Conservation (phyloP, 2,888 invertebrate species). For the Trachelus troglodyta region DNA sequence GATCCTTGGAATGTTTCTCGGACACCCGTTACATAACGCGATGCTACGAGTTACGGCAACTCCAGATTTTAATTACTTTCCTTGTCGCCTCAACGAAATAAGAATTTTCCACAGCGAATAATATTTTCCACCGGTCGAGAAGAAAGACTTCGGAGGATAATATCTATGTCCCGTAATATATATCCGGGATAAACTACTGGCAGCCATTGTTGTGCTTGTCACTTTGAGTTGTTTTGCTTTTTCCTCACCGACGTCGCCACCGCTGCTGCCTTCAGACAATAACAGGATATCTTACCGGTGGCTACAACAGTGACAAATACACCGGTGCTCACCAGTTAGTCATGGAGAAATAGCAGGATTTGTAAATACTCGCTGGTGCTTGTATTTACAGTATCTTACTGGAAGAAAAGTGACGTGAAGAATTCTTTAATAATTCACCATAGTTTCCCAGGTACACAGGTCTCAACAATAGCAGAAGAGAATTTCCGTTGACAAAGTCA, state of each 20-base stretch:
- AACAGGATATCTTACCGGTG: not conserved
- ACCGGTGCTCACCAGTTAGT: not conserved
- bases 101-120: not conserved
- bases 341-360: not conserved
- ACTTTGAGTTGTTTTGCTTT: not conserved
- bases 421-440: not conserved
- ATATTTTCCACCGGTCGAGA: not conserved
- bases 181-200: constrained; percentile 13
- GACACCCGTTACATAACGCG: not conserved
- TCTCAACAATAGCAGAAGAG: not conserved
- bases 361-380: not conserved
- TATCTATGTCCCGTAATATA: constrained; percentile 10
- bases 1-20: not conserved
- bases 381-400: not conserved
- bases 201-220: not conserved
- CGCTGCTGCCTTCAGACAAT: not conserved
- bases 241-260: not conserved
- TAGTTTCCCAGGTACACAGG: not conserved
- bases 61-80: not conserved
- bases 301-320: not conserved
- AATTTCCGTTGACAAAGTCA: not conserved
- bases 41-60: not conserved
- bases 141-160: not conserved
- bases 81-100: not conserved
- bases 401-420: not conserved